phyloP scores from a whole-genome alignment of 2,797 vertebrate species.

The Calcarius lapponicus region DNA sequence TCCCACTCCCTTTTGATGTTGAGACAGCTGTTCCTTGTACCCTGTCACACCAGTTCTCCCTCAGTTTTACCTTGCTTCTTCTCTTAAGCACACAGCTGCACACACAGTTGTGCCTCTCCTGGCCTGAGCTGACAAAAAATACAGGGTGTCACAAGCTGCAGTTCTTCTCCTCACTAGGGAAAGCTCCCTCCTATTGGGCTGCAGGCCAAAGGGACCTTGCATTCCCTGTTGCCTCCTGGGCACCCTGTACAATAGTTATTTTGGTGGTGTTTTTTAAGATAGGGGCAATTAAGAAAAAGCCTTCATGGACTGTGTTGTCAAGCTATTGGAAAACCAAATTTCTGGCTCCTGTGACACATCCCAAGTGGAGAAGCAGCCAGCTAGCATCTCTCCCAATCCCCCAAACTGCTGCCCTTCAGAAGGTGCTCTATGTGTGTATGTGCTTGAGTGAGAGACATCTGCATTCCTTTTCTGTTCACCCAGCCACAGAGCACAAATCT shows the following conservation, averaged over 20 bases:
- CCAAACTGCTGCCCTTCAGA: conserved; percentile 18
- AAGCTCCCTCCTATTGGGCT: not conserved
- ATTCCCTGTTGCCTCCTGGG: not conserved
- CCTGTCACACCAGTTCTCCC: not conserved
- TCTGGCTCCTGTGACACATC: conserved; percentile 18
- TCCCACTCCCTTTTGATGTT: conserved; percentile 39
- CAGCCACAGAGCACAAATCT: conserved; percentile 80
- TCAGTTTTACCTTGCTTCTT: not conserved
- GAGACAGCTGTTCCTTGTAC: conserved; percentile 20
- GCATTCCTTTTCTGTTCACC: conserved; percentile 79
- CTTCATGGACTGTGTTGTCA: not conserved
- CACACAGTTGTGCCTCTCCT: not conserved
- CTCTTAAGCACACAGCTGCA: not conserved
- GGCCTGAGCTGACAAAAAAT: not conserved
- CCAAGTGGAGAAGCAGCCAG: conserved; percentile 23
- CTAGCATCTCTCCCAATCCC: not conserved
- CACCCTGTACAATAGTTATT: not conserved
- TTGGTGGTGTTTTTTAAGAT: not conserved
- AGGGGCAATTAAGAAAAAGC: conserved; percentile 47
- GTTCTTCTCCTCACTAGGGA: not conserved
- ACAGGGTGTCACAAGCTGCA: not conserved
- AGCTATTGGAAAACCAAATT: conserved; percentile 55
- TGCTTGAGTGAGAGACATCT: conserved; percentile 69
- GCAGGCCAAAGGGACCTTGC: not conserved
- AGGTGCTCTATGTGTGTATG: conserved; percentile 14